Evolutionary conservation across 2,888 invertebrate genomes (phyloP), one percentile per base, ranked within the genome.

Genomic region (Amphiduros pacificus): DNA sequence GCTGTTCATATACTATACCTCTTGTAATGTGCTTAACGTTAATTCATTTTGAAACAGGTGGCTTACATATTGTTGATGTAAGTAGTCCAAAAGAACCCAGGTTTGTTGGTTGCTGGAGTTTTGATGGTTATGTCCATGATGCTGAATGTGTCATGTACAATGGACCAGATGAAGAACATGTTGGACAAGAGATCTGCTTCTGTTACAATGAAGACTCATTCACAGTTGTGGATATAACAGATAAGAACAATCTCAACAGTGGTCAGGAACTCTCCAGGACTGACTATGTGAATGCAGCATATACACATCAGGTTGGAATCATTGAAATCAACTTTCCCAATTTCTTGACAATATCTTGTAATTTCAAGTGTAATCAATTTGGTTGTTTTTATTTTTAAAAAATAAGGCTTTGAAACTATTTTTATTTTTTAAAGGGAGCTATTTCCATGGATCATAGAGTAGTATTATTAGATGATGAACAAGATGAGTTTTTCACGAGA

Each of bases 261-360:
- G n/a, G n/a, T n/a, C 14, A 31, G 27, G 48, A 61, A 48, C 17
- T 64, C 9, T 56, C 64, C 6, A 59, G 51, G 32, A 29, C 22
- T 5, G 53, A 36, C 14, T 64, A 64, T 36, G 48, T 49, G n/a
- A 58, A 57, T 22, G 52, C 36, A 24, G 29, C 31, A 29, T 64
- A 64, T 53, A 64, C 64, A 22, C 64, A 64, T 49, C 64, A 64
- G 60, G 64, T 64, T 26, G 6, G 24, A n/a, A n/a, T n/a, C n/a
- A n/a, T n/a, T n/a, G n/a, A n/a, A n/a, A n/a, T n/a, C n/a, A n/a
- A n/a, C n/a, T n/a, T n/a, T n/a, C n/a, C n/a, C n/a, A n/a, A n/a
- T n/a, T n/a, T n/a, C n/a, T n/a, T n/a, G n/a, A n/a, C n/a, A n/a
- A n/a, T n/a, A n/a, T n/a, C n/a, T n/a, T n/a, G n/a, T n/a, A n/a